These are phyloP conservation scores for Okapia johnstoni DNA, from an alignment of 2,113 vertebrate species.

Conservation along the genomic window DNA sequence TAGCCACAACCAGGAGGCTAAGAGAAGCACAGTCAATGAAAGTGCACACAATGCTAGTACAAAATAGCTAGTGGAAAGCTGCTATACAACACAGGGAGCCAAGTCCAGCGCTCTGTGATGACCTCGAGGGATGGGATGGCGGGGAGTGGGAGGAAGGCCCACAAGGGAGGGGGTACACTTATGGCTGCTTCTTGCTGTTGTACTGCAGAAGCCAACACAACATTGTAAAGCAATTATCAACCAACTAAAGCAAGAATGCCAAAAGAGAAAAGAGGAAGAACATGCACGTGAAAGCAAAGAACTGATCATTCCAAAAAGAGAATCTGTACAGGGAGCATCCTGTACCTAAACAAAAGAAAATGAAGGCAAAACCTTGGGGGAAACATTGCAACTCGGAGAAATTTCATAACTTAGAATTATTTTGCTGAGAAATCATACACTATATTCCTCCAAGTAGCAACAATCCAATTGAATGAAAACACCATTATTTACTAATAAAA, in stretches of 20 bases:
- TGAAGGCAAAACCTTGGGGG: neutral
- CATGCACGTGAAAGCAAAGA: neutral
- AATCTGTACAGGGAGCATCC: neutral
- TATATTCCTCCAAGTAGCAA: neutral
- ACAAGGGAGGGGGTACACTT: neutral
- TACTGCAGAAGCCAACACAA: neutral
- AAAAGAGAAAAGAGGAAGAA: neutral
- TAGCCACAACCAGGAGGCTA: neutral
- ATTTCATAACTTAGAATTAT: neutral
- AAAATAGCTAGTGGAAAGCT: neutral
- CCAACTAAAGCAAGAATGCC: neutral
- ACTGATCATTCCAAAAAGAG: neutral
- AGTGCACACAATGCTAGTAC: neutral
- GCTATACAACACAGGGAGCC: neutral
- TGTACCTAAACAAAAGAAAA: neutral
- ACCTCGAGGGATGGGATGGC: neutral
- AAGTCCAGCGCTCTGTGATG: neutral
- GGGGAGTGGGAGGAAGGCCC: neutral
- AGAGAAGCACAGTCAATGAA: neutral
- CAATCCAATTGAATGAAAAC: neutral
- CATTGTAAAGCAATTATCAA: neutral
- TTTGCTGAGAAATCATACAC: neutral
- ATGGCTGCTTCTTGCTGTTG: neutral
- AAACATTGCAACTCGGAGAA: neutral
- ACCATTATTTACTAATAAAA: slow-evolving; percentile 16